These are phyloP conservation scores for Micromys minutus DNA, from an alignment of 2,113 vertebrate genomes.

Conservation along the genomic window DNA sequence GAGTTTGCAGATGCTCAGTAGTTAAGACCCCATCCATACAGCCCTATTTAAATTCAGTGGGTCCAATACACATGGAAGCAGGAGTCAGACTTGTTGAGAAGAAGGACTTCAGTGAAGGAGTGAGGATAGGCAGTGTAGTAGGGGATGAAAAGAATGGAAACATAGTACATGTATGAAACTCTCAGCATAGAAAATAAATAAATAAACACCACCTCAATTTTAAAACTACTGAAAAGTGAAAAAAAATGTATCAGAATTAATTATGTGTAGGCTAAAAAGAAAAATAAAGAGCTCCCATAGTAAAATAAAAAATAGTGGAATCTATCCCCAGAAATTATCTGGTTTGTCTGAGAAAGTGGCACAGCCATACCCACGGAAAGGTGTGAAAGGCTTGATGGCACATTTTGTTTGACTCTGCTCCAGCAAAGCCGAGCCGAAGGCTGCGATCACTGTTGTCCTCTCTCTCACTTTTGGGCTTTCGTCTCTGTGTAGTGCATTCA, in stretches of 20 bases:
- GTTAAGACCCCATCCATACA: background rate
- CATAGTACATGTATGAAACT: background rate
- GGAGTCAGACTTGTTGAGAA: background rate
- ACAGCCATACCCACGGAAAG: too few species aligned
- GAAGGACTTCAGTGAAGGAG: background rate
- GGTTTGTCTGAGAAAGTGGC: background rate
- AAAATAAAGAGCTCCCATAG: slow-evolving; percentile 12
- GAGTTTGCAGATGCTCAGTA: background rate
- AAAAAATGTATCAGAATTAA: slow-evolving; percentile 45
- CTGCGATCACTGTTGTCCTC: too few species aligned
- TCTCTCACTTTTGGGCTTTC: too few species aligned
- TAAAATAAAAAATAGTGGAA: slow-evolving; percentile 6
- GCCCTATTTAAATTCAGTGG: background rate
- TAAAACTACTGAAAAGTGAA: slow-evolving; percentile 33
- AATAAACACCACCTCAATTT: background rate
- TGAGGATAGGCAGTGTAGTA: too few species aligned
- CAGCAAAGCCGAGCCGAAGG: too few species aligned
- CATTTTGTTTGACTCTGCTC: too few species aligned
- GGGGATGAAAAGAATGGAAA: background rate
- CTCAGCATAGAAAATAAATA: background rate
- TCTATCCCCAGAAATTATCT: background rate
- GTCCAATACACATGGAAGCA: background rate
- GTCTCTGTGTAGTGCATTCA: too few species aligned
- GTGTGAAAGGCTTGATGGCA: too few species aligned
- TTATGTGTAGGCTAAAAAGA: background rate